Percentiles rank a stretch among this genome's conserved stretches.
These are phyloP conservation scores for Tokudaia tokunoshimensis DNA, from an alignment of 2,797 vertebrate species.

Conservation along the genomic window DNA sequence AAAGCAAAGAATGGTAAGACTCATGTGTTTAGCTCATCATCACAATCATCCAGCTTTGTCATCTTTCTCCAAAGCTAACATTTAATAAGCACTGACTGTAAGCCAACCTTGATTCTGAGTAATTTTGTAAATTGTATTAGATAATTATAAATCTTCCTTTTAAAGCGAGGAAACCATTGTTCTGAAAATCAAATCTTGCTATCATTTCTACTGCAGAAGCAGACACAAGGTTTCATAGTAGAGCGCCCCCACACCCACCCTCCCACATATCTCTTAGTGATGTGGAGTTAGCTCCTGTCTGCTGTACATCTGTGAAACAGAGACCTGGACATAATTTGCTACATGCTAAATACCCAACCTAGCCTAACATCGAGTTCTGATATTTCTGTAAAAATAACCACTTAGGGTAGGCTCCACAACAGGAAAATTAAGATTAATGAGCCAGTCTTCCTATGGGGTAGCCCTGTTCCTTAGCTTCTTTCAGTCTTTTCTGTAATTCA, in stretches of 20 bases:
- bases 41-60: accelerated
- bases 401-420: not conserved
- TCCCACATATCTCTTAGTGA: not conserved
- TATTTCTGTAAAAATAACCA: not conserved
- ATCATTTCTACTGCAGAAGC: not conserved
- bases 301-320: not conserved
- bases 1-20: not conserved
- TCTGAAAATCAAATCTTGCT: not conserved
- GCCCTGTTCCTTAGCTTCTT: no score
- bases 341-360: not conserved
- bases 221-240: not conserved
- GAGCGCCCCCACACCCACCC: accelerated
- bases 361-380: not conserved
- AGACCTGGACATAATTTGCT: not conserved
- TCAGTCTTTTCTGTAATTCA: no score
- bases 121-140: not conserved
- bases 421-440: not conserved
- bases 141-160: not conserved
- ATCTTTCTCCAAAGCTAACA: not conserved
- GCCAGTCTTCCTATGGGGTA: no score
- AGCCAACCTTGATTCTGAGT: not conserved
- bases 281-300: not conserved
- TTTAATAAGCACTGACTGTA: not conserved
- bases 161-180: not conserved
- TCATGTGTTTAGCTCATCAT: not conserved